Evolutionary conservation across 2,888 invertebrate genomes (phyloP).

Genomic region (Dysmachus trigonus): DNA sequence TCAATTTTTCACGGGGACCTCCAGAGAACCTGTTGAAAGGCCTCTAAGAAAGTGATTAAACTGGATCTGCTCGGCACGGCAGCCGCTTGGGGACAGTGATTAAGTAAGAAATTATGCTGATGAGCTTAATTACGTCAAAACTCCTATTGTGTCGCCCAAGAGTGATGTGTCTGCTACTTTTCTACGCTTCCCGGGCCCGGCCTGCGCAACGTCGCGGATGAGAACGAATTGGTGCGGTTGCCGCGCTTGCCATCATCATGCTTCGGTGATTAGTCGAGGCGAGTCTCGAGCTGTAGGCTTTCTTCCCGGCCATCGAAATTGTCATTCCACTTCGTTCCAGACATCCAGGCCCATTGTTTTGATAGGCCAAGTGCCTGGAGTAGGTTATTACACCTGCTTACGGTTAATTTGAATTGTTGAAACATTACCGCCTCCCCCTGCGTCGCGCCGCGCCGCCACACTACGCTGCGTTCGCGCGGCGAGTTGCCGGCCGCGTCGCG

Average conservation of each 20-base stretch:
- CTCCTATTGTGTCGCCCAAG: slow-evolving; percentile 30
- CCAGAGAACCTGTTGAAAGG: slow-evolving; percentile 9
- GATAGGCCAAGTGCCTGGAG: not conserved
- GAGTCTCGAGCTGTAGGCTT: not conserved
- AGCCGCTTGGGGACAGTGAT: slow-evolving; percentile 13
- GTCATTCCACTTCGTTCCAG: slow-evolving; percentile 35
- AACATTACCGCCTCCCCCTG: slow-evolving; percentile 27
- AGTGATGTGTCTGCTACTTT: slow-evolving; percentile 42
- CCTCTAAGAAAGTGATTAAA: slow-evolving; percentile 24
- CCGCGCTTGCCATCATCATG: slow-evolving; percentile 24
- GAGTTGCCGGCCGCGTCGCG: no score
- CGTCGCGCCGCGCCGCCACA: not conserved
- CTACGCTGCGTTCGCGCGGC: not conserved
- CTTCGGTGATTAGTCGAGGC: slow-evolving; percentile 41
- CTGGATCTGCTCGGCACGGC: not conserved
- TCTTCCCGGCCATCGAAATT: not conserved
- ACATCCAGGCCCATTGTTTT: slow-evolving; percentile 21
- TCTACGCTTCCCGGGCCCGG: slow-evolving; percentile 38
- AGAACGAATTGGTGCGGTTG: not conserved
- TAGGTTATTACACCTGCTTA: slow-evolving; percentile 45
- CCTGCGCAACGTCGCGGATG: not conserved
- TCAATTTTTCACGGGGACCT: slow-evolving; percentile 2
- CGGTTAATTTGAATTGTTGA: slow-evolving; percentile 44
- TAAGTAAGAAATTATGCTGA: slow-evolving; percentile 45
- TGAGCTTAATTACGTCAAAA: slow-evolving; percentile 47